Conservation (phyloP, 2,113 vertebrate genomes). For the Cnemophilus loriae region DNA sequence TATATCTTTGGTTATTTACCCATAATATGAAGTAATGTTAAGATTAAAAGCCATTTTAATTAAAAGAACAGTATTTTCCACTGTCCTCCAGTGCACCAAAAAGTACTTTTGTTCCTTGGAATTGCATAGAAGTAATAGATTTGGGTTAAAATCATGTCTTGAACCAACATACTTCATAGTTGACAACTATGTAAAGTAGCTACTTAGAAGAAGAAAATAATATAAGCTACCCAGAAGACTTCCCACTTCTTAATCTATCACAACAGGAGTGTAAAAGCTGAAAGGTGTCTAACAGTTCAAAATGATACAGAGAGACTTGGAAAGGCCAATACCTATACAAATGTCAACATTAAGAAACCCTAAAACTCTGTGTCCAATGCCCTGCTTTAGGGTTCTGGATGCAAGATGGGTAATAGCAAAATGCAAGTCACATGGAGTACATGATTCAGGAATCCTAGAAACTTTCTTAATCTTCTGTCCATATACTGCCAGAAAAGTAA, state of each 20-base stretch:
- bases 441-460: not conserved
- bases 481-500: not conserved
- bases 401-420: not conserved
- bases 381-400: not conserved
- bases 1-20: not conserved
- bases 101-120: not conserved
- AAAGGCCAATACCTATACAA: not conserved
- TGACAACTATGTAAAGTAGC: not conserved
- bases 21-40: not conserved
- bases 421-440: not conserved
- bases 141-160: not conserved
- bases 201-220: not conserved
- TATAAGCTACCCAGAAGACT: not conserved
- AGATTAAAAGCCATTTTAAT: not conserved
- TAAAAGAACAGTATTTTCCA: not conserved
- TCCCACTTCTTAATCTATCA: not conserved
- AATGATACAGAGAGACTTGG: not conserved
- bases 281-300: not conserved
- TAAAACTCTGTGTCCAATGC: not conserved
- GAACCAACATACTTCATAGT: not conserved
- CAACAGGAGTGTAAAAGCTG: not conserved
- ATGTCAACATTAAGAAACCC: not conserved
- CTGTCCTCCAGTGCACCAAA: not conserved
- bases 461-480: not conserved
- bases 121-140: not conserved